Percentiles rank a stretch among this genome's conserved stretches.
Conservation (phyloP, 2,888 invertebrate species). For the Cylloceria caligata region DNA sequence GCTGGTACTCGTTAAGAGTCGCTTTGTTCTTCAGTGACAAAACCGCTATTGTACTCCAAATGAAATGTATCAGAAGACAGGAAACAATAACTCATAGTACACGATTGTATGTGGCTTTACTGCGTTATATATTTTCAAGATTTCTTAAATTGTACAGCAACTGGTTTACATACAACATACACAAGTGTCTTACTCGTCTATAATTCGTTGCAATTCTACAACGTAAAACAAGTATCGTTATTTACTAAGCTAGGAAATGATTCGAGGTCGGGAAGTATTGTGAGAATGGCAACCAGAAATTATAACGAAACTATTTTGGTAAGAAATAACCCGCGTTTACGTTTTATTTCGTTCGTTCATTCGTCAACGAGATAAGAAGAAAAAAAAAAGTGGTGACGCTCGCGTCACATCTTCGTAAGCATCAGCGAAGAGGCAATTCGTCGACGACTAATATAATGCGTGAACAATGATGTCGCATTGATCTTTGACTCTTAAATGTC, state of each 20-base stretch:
- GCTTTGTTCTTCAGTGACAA: not conserved
- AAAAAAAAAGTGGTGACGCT: not conserved
- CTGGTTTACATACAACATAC: constrained; percentile 77
- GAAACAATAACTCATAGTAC: constrained; percentile 36
- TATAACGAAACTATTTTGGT: constrained; percentile 21
- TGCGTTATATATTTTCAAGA: constrained; percentile 66
- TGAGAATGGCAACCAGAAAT: constrained; percentile 21
- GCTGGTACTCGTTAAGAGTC: not conserved
- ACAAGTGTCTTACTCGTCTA: constrained; percentile 72
- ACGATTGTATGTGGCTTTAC: constrained; percentile 9
- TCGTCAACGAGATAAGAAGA: not conserved
- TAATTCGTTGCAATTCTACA: constrained; percentile 63
- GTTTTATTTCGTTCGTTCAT: not conserved
- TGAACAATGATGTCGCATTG: not conserved
- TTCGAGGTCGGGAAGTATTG: constrained; percentile 12
- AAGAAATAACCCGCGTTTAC: constrained; percentile 21
- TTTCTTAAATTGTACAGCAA: constrained; percentile 75
- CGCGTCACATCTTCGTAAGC: not conserved
- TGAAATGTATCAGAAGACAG: constrained; percentile 35
- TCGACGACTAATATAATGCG: not conserved
- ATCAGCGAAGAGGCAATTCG: not conserved
- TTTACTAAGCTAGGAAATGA: constrained; percentile 6
- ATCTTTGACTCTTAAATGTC: not conserved
- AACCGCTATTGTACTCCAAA: not conserved
- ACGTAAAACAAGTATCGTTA: constrained; percentile 35